Conservation (phyloP, 2,797 vertebrate species). For the Manis pentadactyla region DNA sequence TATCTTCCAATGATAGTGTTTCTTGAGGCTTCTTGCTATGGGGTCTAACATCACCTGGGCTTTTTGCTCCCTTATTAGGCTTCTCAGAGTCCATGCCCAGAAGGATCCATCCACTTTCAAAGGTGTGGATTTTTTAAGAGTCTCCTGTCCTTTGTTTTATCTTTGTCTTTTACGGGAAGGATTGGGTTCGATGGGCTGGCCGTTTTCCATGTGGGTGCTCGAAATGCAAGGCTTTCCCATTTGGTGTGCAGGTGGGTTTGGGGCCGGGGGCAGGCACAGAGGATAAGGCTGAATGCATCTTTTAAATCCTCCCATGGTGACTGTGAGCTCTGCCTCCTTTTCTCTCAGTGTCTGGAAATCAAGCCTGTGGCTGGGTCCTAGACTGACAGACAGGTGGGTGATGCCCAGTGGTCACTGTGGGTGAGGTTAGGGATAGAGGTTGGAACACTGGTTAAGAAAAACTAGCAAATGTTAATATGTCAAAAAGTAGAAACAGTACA, state of each 20-base stretch:
- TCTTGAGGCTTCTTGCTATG: background rate
- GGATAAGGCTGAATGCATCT: background rate
- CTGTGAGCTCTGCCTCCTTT: background rate
- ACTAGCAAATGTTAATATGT: background rate
- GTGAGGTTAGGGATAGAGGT: background rate
- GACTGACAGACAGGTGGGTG: background rate
- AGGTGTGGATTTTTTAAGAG: background rate
- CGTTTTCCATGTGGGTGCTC: background rate
- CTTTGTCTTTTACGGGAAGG: background rate
- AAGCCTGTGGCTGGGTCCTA: background rate
- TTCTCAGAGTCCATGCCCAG: background rate
- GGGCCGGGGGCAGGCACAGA: background rate
- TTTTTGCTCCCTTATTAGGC: slow-evolving; percentile 43
- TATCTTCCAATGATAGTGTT: background rate
- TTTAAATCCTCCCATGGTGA: background rate
- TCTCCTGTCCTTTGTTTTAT: background rate
- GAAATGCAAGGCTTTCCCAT: background rate
- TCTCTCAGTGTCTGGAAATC: background rate
- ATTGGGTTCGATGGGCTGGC: background rate
- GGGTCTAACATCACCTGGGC: slow-evolving; percentile 15
- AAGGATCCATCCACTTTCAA: background rate
- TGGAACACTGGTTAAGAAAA: slow-evolving; percentile 32
- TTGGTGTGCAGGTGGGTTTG: background rate
- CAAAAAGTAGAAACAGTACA: background rate
- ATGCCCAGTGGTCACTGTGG: background rate